Evolutionary conservation across 1,140 invertebrate species (phyloP), one percentile per base, ranked within the genome.

Genomic region (Zaprionus ghesquierei): DNA sequence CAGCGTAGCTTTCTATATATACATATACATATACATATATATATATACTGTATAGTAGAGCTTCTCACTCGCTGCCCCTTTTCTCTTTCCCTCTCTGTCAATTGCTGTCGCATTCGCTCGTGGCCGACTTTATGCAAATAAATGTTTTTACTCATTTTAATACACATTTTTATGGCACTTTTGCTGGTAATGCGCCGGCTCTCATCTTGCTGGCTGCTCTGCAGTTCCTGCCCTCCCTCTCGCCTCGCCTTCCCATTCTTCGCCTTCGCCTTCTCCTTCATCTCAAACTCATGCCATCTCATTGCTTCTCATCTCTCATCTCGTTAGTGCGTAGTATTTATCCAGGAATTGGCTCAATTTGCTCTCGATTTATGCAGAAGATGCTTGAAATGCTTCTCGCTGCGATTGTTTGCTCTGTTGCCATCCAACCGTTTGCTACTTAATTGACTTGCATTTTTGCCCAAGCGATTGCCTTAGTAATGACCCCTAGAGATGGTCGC

Each of bases 131-230:
- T 84, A 87, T 87, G 84, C 85, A 89, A 87, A 87, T 82, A 87
- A 87, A 86, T 86, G 82, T 87, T 87, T 89, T 89, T 89, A 87
- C 80, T 89, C 84, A 87, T 87, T 87, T 87, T 89, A 87, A 87
- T 89, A 87, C 85, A 89, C 77, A 87, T 89, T 87, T 89, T 89
- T 84, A 87, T 87, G 84, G 80, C 84, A 89, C 73, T 89, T 75
- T 87, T 74, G 76, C 75, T 72, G 82, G 75, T 81, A 79, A 86
- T 87, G 82, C 78, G 63, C 59, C 54, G 64, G 31, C 70, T 77
- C 69, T 75, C 53, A 74, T 80, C 77, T 9, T 64, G 56, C 51
- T 41, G 29, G 29, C 41, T 31, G 50, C 58, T n/a, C n/a, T n/a
- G n/a, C n/a, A n/a, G n/a, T n/a, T n/a, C 13, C n/a, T 25, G 9